These are phyloP conservation scores for Calcarius lapponicus DNA, from an alignment of 2,797 vertebrate species.

Conservation along the genomic window DNA sequence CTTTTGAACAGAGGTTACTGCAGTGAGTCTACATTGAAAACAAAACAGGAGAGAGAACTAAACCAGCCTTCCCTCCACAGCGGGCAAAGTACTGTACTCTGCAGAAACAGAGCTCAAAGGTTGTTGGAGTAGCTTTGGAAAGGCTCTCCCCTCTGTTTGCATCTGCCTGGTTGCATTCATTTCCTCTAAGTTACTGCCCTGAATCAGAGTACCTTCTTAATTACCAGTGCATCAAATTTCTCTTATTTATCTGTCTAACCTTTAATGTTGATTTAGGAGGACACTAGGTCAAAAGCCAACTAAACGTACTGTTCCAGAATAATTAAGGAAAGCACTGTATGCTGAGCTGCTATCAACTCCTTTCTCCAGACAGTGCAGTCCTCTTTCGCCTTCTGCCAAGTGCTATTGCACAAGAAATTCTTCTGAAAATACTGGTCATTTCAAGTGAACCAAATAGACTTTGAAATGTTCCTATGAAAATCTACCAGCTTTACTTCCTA, in stretches of 20 bases:
- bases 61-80: neutral
- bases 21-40: neutral
- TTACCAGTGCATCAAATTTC: conserved; percentile 8
- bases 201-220: conserved; percentile 11
- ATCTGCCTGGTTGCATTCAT: neutral
- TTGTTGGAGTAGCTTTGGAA: neutral
- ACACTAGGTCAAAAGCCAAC: conserved; percentile 19
- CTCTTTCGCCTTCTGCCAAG: neutral
- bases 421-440: neutral
- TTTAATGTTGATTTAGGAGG: conserved; percentile 25
- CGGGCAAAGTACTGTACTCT: neutral
- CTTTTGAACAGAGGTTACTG: neutral
- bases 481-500: neutral
- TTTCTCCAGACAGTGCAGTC: neutral
- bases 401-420: neutral
- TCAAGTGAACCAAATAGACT: neutral
- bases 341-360: neutral
- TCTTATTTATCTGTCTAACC: neutral
- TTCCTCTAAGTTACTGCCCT: neutral
- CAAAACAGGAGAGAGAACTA: neutral
- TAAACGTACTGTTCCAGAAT: neutral
- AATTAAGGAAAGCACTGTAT: neutral
- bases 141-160: neutral
- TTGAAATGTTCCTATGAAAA: neutral
- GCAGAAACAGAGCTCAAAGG: neutral